Base-by-base conservation (phyloP, 1,140 invertebrate species). In the Ericerus pela region DNA sequence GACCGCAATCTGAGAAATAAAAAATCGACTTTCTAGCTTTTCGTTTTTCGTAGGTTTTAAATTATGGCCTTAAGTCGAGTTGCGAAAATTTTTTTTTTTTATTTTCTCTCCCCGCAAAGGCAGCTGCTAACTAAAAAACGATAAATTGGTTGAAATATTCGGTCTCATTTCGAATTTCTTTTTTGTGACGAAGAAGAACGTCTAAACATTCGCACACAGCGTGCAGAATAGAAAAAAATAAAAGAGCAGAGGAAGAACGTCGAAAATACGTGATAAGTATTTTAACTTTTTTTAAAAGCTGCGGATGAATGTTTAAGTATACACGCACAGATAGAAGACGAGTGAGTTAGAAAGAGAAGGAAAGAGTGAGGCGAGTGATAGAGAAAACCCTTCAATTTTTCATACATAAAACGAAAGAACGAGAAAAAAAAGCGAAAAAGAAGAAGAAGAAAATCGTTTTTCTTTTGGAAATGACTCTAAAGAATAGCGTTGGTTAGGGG, bases 211-310 rank as follows among this genome's bases (percentile, higher is more conserved):
- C 37, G 37, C 6, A 16, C 37, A 41, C 37, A 5, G 37, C 30
- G 37, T 18, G n/a, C 37, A 8, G n/a, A n/a, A n/a, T n/a, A n/a
- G n/a, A n/a, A n/a, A n/a, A n/a, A n/a, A n/a, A n/a, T n/a, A n/a
- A n/a, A n/a, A n/a, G n/a, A n/a, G n/a, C n/a, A n/a, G n/a, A n/a
- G n/a, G n/a, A 47, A 47, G 41, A 47, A 47, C 26, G 41, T 47
- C 8, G 41, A 22, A n/a, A 47, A 47, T 47, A 47, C 41, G 41
- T 47, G 41, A 47, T 24, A 47, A 47, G 41, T 47, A 47, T 47
- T 47, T 47, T 47, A 47, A 47, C 41, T 47, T 47, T n/a, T n/a
- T n/a, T 47, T 47, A 47, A 47, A 47, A 47, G 41, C 41, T 47
- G 22, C 16, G 26, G 41, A 47, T 47, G 41, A 47, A 47, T 47